phyloP scores from a whole-genome alignment of 1,140 invertebrate species.

The Oscheius sp. region DNA sequence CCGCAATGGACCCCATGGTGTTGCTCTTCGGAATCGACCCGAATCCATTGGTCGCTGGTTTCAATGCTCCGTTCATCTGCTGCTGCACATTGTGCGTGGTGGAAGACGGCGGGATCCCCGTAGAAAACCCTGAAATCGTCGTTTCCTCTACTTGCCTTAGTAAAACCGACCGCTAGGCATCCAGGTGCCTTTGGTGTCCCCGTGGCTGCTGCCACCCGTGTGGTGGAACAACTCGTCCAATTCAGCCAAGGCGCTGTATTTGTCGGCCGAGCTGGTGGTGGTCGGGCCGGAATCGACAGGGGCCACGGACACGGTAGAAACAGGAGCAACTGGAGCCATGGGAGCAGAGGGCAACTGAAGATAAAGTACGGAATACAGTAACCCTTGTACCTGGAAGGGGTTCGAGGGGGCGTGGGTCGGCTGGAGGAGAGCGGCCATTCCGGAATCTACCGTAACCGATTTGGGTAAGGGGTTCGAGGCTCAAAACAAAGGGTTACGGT shows the following conservation, averaged over 20 bases:
- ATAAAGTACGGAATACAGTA: no score
- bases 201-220: no score
- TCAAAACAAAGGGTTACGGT: no score
- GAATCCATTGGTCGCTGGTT: neutral
- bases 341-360: neutral
- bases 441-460: neutral
- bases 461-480: no score
- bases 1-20: neutral
- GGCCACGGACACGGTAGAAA: no score
- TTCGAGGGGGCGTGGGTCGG: neutral
- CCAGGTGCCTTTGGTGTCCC: neutral
- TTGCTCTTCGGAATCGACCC: neutral
- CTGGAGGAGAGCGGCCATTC: neutral
- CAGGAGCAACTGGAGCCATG: neutral
- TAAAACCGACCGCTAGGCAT: neutral
- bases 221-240: slow-evolving; percentile 12
- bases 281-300: no score
- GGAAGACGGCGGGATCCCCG: slow-evolving; percentile 3
- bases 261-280: neutral
- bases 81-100: neutral
- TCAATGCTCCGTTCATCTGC: neutral
- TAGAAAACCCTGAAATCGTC: neutral
- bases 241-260: slow-evolving; percentile 5
- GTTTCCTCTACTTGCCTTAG: neutral
- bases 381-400: neutral